Conservation (phyloP, 2,888 invertebrate species). For the Dorcus hopei region DNA sequence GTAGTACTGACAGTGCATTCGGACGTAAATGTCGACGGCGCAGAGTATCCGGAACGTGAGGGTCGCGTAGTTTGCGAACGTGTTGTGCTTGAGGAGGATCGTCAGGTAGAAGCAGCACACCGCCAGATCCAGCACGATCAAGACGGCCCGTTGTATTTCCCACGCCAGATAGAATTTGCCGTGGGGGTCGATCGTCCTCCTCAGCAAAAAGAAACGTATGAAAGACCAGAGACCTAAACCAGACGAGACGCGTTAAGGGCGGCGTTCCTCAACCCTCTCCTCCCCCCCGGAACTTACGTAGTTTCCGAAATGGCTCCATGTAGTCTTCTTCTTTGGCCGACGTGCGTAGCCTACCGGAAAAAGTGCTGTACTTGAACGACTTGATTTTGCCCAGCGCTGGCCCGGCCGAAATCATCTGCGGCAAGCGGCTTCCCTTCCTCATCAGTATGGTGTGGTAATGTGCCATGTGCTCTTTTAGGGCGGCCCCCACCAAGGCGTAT, state of each 20-base stretch:
- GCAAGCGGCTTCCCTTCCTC: conserved; percentile 18
- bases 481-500: conserved; percentile 11
- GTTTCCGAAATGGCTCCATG: neutral
- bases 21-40: conserved; percentile 21
- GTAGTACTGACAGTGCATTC: conserved; percentile 31
- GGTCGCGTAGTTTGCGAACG: neutral
- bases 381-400: conserved; percentile 19
- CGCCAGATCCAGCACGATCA: conserved; percentile 4
- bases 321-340: neutral
- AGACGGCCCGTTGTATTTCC: conserved; percentile 15
- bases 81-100: neutral
- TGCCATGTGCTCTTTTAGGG: conserved; percentile 14
- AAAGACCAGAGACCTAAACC: conserved; percentile 17
- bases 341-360: neutral
- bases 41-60: neutral
- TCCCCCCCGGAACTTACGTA: too few relatives aligned
- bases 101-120: neutral
- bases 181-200: conserved; percentile 16
- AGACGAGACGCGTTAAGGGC: neutral
- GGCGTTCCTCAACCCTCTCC: too few relatives aligned
- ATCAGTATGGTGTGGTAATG: conserved; percentile 12
- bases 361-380: conserved; percentile 19
- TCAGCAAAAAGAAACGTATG: conserved; percentile 14
- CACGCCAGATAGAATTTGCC: conserved; percentile 18
- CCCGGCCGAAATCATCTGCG: conserved; percentile 13